Percentiles rank a stretch among this genome's conserved stretches.
These are phyloP conservation scores for Cephus pulcher DNA, from an alignment of 2,888 invertebrate genomes.

Conservation along the genomic window DNA sequence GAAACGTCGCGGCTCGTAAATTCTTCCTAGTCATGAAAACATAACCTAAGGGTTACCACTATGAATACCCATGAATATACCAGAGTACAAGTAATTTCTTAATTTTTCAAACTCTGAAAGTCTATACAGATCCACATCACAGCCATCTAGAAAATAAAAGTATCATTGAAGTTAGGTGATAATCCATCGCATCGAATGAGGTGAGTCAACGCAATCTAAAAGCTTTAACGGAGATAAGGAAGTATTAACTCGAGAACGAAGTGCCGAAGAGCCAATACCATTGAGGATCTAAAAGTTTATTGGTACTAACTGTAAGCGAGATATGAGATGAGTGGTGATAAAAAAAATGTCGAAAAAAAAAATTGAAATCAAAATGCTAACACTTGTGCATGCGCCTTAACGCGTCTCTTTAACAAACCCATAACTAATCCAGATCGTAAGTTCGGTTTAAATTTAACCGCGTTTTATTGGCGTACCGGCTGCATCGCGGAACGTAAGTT, in stretches of 20 bases:
- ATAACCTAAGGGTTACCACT: neutral
- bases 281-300: neutral
- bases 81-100: neutral
- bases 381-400: neutral
- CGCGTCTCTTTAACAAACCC: slow-evolving; percentile 29
- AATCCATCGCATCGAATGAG: neutral
- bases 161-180: neutral
- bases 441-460: slow-evolving; percentile 31
- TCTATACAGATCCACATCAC: neutral
- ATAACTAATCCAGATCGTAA: slow-evolving; percentile 32
- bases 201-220: neutral
- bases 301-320: neutral
- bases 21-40: neutral
- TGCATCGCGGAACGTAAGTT: neutral
- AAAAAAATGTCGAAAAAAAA: neutral
- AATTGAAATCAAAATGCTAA: neutral
- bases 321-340: neutral
- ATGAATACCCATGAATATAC: neutral
- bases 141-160: neutral
- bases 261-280: neutral
- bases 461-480: slow-evolving; percentile 3
- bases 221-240: neutral
- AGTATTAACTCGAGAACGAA: neutral
- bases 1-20: neutral
- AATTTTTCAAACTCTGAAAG: neutral